phyloP scores from a whole-genome alignment of 2,113 vertebrate species.

The Sigmodon hispidus region DNA sequence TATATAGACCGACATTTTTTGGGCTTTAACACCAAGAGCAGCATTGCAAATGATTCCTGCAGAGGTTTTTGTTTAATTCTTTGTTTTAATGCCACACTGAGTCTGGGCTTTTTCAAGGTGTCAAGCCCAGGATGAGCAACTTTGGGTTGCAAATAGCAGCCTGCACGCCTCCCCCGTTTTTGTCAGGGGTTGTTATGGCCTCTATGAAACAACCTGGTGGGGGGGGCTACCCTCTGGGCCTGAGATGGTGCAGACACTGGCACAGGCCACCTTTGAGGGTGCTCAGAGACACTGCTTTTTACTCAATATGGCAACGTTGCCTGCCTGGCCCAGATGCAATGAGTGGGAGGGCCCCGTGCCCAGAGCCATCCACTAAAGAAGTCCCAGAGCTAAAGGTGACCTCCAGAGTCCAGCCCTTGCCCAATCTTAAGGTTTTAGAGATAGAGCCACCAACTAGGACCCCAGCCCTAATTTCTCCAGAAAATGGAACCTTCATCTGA shows the following conservation, averaged over 20 bases:
- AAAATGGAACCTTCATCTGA: rapidly evolving
- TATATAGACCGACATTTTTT: conserved; percentile 98
- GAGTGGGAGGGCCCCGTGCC: conserved; percentile 60
- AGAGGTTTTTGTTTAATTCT: conserved; percentile 98
- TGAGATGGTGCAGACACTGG: conserved; percentile 99
- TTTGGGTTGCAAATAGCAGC: conserved; percentile 87
- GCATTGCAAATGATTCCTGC: conserved; percentile 92
- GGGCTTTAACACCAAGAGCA: conserved; percentile 96
- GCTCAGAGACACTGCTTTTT: conserved; percentile 94
- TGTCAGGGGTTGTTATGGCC: conserved; percentile 88
- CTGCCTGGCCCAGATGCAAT: conserved; percentile 84
- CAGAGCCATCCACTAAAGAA: conserved; percentile 47
- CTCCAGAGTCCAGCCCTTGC: not conserved
- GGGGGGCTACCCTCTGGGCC: conserved; percentile 86
- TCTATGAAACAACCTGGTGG: conserved; percentile 86
- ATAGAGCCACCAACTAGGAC: not conserved
- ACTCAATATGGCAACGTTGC: conserved; percentile 99
- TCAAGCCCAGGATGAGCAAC: conserved; percentile 88
- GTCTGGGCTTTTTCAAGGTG: conserved; percentile 99
- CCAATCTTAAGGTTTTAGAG: not conserved
- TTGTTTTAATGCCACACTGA: conserved; percentile 88
- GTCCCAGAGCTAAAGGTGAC: conserved; percentile 52
- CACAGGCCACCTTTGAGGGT: conserved; percentile 86
- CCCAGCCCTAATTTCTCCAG: not conserved
- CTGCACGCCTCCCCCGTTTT: conserved; percentile 77